These are phyloP conservation scores for Rhipidura dahli DNA, from an alignment of 2,113 vertebrate species.

Conservation along the genomic window DNA sequence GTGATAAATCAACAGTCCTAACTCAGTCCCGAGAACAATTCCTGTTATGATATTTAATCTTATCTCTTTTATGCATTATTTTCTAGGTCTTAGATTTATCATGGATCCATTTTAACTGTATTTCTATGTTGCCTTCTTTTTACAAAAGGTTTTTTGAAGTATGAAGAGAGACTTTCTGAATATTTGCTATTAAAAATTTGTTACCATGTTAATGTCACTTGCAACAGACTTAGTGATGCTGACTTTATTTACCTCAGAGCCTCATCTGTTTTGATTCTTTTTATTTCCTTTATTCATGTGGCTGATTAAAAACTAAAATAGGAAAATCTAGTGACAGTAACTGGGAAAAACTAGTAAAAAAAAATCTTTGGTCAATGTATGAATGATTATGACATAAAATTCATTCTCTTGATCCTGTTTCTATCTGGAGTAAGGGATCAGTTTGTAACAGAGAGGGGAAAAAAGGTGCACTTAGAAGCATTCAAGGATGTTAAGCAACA, in stretches of 20 bases:
- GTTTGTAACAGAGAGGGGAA: conserved; percentile 16
- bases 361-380: conserved; percentile 59
- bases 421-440: neutral
- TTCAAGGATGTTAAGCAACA: conserved; percentile 76
- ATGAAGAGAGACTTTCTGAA: conserved; percentile 52
- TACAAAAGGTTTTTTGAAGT: conserved; percentile 21
- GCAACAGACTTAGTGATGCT: conserved; percentile 39
- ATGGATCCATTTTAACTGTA: neutral
- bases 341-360: conserved; percentile 48
- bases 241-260: conserved; percentile 71
- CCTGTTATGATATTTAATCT: neutral
- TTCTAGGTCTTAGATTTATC: neutral
- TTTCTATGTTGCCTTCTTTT: neutral
- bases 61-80: neutral
- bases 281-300: conserved; percentile 67
- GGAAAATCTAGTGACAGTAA: conserved; percentile 73
- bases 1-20: neutral
- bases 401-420: conserved; percentile 71
- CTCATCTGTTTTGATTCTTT: conserved; percentile 65
- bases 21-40: neutral
- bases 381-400: conserved; percentile 63
- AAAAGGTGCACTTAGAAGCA: conserved; percentile 76
- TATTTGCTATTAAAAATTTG: conserved; percentile 57
- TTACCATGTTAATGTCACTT: conserved; percentile 60
- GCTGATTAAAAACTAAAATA: conserved; percentile 37